Conservation (phyloP, 2,113 vertebrate species). For the Anas platyrhynchos region DNA sequence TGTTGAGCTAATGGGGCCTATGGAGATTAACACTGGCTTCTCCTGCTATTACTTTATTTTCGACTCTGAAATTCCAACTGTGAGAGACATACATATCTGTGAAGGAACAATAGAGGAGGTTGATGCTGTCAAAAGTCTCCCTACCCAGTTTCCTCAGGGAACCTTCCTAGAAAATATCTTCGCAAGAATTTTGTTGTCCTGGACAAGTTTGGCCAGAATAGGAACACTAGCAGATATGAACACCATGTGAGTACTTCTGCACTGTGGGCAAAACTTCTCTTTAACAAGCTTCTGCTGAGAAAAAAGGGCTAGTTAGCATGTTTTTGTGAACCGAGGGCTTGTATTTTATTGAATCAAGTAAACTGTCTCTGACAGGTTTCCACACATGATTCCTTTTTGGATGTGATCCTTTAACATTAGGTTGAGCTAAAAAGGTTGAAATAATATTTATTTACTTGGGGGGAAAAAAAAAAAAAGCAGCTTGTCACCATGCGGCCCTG, state of each 20-base stretch:
- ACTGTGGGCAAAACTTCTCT: background rate
- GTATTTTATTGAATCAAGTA: background rate
- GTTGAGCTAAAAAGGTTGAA: background rate
- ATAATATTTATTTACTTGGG: background rate
- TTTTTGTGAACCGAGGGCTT: background rate
- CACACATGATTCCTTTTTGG: background rate
- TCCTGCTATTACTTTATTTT: conserved; percentile 2
- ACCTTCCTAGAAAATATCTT: background rate
- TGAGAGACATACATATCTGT: background rate
- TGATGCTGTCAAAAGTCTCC: background rate
- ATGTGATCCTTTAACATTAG: background rate
- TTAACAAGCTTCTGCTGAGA: background rate
- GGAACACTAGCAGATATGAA: background rate
- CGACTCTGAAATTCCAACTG: background rate
- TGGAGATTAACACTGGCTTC: conserved; percentile 23
- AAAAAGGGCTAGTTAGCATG: background rate
- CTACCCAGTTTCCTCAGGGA: background rate
- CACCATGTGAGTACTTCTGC: background rate
- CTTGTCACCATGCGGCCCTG: background rate
- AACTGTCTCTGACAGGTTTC: background rate
- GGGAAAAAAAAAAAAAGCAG: background rate
- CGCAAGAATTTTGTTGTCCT: background rate
- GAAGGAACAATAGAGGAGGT: background rate
- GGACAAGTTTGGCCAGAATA: background rate
- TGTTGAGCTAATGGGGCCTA: conserved; percentile 23